phyloP scores from a whole-genome alignment of 2,797 vertebrate species.

The Crocidura indochinensis region DNA sequence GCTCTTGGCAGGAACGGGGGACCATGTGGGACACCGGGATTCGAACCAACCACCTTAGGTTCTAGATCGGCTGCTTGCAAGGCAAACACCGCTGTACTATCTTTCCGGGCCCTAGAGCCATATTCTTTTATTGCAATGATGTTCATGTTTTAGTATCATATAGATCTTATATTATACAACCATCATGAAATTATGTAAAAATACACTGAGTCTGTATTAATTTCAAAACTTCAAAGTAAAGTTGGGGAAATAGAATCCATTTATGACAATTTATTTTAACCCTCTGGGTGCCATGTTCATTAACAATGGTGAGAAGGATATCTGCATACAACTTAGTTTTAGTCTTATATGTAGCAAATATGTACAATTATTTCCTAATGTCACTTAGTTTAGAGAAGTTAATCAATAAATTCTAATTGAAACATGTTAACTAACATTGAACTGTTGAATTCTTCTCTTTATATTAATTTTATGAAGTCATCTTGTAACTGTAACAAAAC shows the following conservation, averaged over 20 bases:
- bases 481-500: not conserved
- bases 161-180: too few relatives aligned
- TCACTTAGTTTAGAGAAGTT: not conserved
- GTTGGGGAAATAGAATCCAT: too few relatives aligned
- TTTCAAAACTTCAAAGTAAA: not conserved
- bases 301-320: not conserved
- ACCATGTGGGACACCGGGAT: too few relatives aligned
- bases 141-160: too few relatives aligned
- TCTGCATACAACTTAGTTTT: not conserved
- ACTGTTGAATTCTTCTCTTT: not conserved
- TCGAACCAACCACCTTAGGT: too few relatives aligned
- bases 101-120: too few relatives aligned
- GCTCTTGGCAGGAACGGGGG: too few relatives aligned
- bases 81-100: too few relatives aligned
- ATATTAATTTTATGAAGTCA: not conserved
- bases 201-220: not conserved
- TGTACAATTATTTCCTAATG: not conserved
- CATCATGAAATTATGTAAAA: not conserved
- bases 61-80: too few relatives aligned
- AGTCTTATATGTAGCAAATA: not conserved
- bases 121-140: too few relatives aligned
- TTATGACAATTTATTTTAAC: not conserved
- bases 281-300: not conserved
- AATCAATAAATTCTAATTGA: not conserved
- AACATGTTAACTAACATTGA: not conserved